Percentiles rank a stretch among this genome's conserved stretches.
phyloP scores from a whole-genome alignment of 2,797 vertebrate genomes.

The Pogoniulus pusillus region DNA sequence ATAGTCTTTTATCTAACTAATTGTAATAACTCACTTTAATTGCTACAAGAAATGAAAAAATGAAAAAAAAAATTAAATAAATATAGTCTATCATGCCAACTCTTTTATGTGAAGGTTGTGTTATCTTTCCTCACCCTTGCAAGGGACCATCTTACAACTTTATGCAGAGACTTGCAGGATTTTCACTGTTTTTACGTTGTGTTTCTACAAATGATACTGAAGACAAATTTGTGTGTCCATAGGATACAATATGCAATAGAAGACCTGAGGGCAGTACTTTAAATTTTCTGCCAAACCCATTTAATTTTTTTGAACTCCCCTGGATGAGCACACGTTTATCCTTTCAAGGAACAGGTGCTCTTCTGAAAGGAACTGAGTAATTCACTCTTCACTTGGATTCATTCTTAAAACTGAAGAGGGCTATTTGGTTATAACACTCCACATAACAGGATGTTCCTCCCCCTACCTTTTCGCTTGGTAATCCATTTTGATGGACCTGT shows the following conservation, averaged over 20 bases:
- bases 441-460: background rate
- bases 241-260: accelerated
- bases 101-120: background rate
- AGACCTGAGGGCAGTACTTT: background rate
- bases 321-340: background rate
- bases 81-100: background rate
- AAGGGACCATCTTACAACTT: background rate
- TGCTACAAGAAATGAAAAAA: background rate
- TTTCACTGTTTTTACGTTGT: background rate
- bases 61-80: background rate
- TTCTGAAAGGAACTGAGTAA: background rate
- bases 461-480: background rate
- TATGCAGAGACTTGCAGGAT: background rate
- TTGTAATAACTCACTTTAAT: background rate
- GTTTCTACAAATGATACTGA: background rate
- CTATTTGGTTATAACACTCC: background rate
- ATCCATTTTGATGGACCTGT: background rate
- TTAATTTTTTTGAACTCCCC: background rate
- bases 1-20: background rate
- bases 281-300: background rate
- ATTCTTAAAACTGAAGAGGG: background rate
- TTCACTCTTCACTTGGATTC: background rate
- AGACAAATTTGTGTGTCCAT: background rate
- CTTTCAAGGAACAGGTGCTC: background rate
- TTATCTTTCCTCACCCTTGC: background rate